Evolutionary conservation across 2,113 vertebrate species (phyloP).

Genomic region (Etheostoma cragini): DNA sequence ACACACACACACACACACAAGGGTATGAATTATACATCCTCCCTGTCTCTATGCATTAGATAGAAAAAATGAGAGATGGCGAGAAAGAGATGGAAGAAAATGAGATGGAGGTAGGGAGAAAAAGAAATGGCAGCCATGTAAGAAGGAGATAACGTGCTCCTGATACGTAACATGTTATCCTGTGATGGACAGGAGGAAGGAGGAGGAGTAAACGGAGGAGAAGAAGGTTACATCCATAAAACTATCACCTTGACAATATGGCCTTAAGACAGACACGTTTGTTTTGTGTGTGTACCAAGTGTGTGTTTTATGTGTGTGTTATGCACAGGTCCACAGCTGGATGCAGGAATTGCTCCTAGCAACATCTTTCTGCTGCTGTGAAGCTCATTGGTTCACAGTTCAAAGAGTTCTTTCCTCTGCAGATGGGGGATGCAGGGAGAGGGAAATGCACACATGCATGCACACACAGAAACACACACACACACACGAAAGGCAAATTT

Average conservation of each 20-base stretch:
- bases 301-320: conserved; percentile 31
- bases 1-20: conserved; percentile 26
- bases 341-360: conserved; percentile 68
- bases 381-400: conserved; percentile 78
- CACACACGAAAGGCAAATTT: conserved; percentile 10
- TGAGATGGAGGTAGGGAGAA: conserved; percentile 24
- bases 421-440: conserved; percentile 48
- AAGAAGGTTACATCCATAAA: conserved; percentile 22
- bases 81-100: conserved; percentile 34
- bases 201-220: not conserved
- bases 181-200: conserved; percentile 18
- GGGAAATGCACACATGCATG: conserved; percentile 22
- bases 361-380: conserved; percentile 66
- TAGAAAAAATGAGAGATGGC: conserved; percentile 45
- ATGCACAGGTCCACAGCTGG: conserved; percentile 69
- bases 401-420: conserved; percentile 70
- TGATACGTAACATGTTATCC: conserved; percentile 49
- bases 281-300: conserved; percentile 36
- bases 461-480: not conserved
- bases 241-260: conserved; percentile 23
- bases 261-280: conserved; percentile 51
- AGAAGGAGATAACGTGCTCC: conserved; percentile 53
- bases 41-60: conserved; percentile 79
- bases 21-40: conserved; percentile 81
- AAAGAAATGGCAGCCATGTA: conserved; percentile 53